Evolutionary conservation across 2,797 vertebrate species (phyloP).

Genomic region (Thaleichthys pacificus): DNA sequence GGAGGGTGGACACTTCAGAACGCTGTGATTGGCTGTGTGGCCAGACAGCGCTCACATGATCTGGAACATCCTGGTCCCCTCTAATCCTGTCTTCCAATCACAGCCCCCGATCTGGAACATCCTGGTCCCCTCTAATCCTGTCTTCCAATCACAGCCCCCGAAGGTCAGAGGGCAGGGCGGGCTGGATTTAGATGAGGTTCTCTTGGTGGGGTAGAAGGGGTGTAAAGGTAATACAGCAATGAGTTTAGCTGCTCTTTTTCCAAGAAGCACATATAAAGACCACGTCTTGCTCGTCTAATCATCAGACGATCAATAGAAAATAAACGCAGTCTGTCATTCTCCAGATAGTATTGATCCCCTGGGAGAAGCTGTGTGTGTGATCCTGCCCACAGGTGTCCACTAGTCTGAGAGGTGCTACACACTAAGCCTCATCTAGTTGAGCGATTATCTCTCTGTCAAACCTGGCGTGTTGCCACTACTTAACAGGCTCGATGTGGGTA

Average conservation of each 20-base stretch:
- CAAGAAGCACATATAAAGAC: too few species aligned
- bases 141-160: constrained; percentile 19
- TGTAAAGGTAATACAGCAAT: too few species aligned
- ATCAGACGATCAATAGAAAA: too few species aligned
- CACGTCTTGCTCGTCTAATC: too few species aligned
- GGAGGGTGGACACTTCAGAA: background rate
- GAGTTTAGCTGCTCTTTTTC: too few species aligned
- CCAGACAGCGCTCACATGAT: background rate
- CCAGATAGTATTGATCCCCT: too few species aligned
- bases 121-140: constrained; percentile 32
- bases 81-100: constrained; percentile 25
- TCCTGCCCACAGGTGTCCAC: too few species aligned
- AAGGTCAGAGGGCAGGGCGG: constrained; percentile 27
- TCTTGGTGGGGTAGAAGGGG: background rate
- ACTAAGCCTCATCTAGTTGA: background rate
- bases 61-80: constrained; percentile 28
- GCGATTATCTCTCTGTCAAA: background rate
- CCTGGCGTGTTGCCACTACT: background rate
- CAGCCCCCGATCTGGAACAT: constrained; percentile 16
- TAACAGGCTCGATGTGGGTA: background rate
- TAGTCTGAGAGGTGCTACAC: background rate
- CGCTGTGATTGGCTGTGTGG: background rate
- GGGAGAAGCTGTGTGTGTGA: too few species aligned
- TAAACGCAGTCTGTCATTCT: too few species aligned
- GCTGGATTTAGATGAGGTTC: constrained; percentile 17